Conservation (phyloP, 37 sponge, comb jelly and placozoan genomes). For the Halichondria panicea region DNA sequence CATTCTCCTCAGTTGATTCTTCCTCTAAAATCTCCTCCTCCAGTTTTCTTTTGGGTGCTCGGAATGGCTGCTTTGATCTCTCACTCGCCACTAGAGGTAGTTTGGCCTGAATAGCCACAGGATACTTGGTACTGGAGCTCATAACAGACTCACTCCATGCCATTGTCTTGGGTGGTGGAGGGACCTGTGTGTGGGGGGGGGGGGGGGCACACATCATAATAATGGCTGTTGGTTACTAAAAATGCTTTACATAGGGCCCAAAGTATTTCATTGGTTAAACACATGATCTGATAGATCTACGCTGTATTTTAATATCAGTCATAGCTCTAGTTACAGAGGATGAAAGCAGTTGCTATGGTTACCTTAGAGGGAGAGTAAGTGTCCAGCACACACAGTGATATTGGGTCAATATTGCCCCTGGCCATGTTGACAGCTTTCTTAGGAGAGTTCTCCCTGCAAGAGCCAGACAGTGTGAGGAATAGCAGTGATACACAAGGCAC, state of each 20-base stretch:
- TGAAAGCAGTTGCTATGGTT: neutral
- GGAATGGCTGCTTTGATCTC: slow-evolving; percentile 10
- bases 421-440: slow-evolving; percentile 81
- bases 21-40: neutral
- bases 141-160: slow-evolving; percentile 45
- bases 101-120: slow-evolving; percentile 14
- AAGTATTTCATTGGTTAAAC: too few relatives aligned
- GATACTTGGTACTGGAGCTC: slow-evolving; percentile 19
- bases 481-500: neutral
- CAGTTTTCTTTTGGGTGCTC: slow-evolving; percentile 25
- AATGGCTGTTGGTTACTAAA: too few relatives aligned
- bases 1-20: slow-evolving; percentile 3
- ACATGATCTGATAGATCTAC: too few relatives aligned
- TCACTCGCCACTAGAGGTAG: slow-evolving; percentile 7
- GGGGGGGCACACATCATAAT: too few relatives aligned
- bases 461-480: neutral
- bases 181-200: too few relatives aligned
- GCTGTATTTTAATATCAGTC: too few relatives aligned
- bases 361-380: slow-evolving; percentile 79
- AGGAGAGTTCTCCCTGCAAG: slow-evolving; percentile 60
- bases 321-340: too few relatives aligned
- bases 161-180: slow-evolving; percentile 27
- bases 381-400: slow-evolving; percentile 71
- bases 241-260: too few relatives aligned
- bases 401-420: slow-evolving; percentile 88